These are phyloP conservation scores for Anguilla japonica DNA, from an alignment of 2,113 vertebrate species.

Conservation along the genomic window DNA sequence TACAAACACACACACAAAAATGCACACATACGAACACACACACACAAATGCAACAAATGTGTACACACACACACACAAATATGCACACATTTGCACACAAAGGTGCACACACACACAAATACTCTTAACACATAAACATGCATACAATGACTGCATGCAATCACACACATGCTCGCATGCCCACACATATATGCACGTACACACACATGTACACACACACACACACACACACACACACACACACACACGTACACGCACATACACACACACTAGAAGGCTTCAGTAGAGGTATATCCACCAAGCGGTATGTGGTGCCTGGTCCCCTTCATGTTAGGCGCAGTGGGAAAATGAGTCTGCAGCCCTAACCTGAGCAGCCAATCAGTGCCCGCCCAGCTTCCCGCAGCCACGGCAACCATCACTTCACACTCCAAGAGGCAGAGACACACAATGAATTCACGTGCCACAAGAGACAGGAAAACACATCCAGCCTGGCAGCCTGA, in stretches of 20 bases:
- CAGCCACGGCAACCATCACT: constrained; percentile 6
- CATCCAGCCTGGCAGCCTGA: background rate
- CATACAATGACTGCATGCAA: background rate
- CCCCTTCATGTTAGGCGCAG: background rate
- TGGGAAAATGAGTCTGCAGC: background rate
- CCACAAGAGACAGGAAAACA: background rate
- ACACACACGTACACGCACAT: background rate
- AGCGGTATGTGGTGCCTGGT: background rate
- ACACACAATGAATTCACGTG: background rate
- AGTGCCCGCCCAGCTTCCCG: background rate
- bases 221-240: background rate
- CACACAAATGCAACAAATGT: background rate
- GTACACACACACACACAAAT: background rate
- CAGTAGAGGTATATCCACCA: background rate
- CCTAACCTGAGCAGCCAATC: background rate
- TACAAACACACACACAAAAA: background rate
- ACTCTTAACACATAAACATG: background rate
- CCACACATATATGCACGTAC: background rate
- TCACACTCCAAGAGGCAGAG: background rate
- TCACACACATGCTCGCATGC: background rate
- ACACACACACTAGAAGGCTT: background rate
- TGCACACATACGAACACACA: background rate
- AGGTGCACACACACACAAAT: background rate
- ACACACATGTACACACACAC: background rate
- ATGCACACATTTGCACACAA: background rate